These are phyloP conservation scores for Otus scops DNA, from an alignment of 2,797 vertebrate genomes.

Conservation along the genomic window DNA sequence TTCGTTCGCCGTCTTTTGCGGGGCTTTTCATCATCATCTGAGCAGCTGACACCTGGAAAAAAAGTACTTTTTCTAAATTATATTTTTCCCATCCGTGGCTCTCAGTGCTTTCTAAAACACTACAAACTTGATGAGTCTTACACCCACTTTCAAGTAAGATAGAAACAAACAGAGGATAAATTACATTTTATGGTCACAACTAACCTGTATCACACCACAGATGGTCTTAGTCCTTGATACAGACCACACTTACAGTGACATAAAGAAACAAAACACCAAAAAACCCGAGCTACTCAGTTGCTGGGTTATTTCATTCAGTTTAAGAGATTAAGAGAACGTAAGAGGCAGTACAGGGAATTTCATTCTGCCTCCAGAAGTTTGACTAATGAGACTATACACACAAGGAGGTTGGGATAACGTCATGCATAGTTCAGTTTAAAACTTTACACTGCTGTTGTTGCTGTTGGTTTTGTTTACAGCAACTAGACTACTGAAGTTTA, in stretches of 20 bases:
- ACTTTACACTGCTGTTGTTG: neutral
- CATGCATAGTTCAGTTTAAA: neutral
- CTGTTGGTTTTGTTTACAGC: neutral
- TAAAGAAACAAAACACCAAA: neutral
- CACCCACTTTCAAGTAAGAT: neutral
- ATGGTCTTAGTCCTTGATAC: neutral
- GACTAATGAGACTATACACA: neutral
- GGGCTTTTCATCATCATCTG: constrained; percentile 97
- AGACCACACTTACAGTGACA: neutral
- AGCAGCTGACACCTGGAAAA: constrained; percentile 92
- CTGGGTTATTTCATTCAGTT: neutral
- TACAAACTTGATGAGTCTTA: neutral
- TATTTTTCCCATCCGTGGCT: neutral
- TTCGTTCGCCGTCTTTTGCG: constrained; percentile 95
- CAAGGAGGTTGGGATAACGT: fast-evolving
- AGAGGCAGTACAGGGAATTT: neutral
- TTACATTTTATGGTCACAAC: neutral
- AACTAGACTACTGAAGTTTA: neutral
- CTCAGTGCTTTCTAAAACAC: neutral
- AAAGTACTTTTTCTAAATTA: neutral
- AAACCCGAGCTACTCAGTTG: neutral
- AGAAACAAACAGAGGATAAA: neutral
- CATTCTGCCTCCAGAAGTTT: neutral
- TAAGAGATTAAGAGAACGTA: neutral
- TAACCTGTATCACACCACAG: neutral